Evolutionary conservation across 1,140 invertebrate species (phyloP).

Genomic region (Bombus pyrosoma): DNA sequence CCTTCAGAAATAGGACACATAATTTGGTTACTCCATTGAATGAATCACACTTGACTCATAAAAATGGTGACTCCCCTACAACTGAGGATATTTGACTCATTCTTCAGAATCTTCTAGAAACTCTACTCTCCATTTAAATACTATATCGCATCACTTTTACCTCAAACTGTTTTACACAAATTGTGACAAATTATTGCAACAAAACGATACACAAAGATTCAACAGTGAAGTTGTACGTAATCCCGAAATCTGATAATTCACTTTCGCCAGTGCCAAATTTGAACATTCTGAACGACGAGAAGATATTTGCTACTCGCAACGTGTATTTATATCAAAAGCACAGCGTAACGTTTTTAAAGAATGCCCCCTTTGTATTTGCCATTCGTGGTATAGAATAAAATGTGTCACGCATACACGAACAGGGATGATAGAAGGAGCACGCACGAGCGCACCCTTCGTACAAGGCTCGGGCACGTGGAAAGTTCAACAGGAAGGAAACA

Average conservation of each 20-base stretch:
- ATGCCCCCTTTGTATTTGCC: background rate
- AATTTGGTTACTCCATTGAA: background rate
- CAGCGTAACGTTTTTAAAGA: conserved; percentile 8
- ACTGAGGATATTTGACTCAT: background rate
- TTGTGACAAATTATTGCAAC: background rate
- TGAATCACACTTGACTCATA: background rate
- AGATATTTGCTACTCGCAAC: background rate
- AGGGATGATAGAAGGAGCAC: background rate
- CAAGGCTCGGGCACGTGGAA: conserved; percentile 37
- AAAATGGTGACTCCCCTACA: background rate
- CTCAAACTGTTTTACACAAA: background rate
- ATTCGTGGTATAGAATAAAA: conserved; percentile 20
- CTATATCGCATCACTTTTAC: too few relatives aligned
- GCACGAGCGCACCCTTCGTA: background rate
- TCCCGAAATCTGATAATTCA: background rate
- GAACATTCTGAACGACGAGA: background rate
- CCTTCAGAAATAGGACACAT: background rate
- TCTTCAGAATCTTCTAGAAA: background rate
- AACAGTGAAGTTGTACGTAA: background rate
- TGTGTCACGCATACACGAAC: conserved; percentile 18
- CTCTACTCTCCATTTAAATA: background rate
- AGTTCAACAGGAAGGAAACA: conserved; percentile 48
- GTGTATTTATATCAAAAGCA: conserved; percentile 18
- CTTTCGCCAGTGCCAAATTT: background rate
- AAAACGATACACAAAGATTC: background rate